Percentiles rank a stretch among this genome's conserved stretches.
These are phyloP conservation scores for Xyrauchen texanus DNA, from an alignment of 2,113 vertebrate species.

Conservation along the genomic window DNA sequence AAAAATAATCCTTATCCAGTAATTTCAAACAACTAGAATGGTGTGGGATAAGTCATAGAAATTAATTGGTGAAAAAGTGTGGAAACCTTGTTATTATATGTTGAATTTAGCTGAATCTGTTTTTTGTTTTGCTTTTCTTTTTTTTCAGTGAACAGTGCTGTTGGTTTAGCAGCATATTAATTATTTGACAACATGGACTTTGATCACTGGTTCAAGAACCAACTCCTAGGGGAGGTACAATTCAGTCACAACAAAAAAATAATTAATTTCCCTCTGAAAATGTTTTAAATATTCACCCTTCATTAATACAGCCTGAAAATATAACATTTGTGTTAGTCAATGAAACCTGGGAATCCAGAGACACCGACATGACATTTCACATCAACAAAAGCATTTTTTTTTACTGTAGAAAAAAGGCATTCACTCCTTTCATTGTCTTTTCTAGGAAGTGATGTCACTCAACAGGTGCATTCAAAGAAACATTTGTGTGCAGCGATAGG, in stretches of 20 bases:
- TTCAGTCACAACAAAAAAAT: constrained; percentile 86
- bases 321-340: not conserved
- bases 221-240: constrained; percentile 91
- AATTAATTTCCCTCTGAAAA: not conserved
- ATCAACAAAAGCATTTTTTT: not conserved
- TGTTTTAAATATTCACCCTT: not conserved
- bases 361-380: not conserved
- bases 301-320: not conserved
- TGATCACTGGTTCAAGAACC: constrained; percentile 97
- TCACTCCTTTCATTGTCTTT: not conserved
- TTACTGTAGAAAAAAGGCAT: not conserved
- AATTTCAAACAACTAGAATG: no score
- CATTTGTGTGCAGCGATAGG: not conserved
- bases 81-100: not conserved
- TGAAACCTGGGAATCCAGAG: not conserved
- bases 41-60: no score
- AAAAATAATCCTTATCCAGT: no score
- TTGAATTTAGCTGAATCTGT: not conserved
- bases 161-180: constrained; percentile 94
- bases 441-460: constrained; percentile 53
- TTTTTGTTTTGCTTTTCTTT: no score
- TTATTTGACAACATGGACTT: constrained; percentile 98
- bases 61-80: no score
- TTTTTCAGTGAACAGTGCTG: constrained; percentile 89
- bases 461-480: constrained; percentile 51